phyloP scores from a whole-genome alignment of 2,797 vertebrate genomes.

The Galago senegalensis region DNA sequence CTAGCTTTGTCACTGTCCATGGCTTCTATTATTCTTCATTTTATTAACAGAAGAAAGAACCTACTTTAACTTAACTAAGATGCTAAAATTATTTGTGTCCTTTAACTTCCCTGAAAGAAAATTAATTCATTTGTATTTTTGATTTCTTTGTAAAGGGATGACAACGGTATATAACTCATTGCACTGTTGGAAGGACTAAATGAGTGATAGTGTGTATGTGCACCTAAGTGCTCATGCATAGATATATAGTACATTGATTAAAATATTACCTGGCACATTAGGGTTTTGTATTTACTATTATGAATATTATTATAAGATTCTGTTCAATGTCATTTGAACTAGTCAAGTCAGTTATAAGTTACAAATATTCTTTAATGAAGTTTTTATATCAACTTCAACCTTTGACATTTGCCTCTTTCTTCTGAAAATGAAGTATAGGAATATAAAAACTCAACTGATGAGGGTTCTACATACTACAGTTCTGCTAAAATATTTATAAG shows the following conservation, averaged over 20 bases:
- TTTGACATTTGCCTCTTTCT: constrained; percentile 36
- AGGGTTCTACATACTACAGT: constrained; percentile 42
- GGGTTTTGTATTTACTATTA: neutral
- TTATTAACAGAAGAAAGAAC: constrained; percentile 41
- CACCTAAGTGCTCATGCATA: neutral
- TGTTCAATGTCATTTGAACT: constrained; percentile 25
- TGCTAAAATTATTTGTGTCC: constrained; percentile 36
- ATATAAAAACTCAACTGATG: neutral
- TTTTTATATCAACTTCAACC: constrained; percentile 26
- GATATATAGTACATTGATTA: neutral
- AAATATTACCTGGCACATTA: neutral
- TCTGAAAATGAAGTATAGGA: constrained; percentile 38
- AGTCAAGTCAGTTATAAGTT: constrained; percentile 19
- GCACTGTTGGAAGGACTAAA: neutral
- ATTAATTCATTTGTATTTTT: neutral
- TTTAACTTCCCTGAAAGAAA: constrained; percentile 44
- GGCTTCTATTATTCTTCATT: constrained; percentile 42
- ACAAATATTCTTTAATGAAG: constrained; percentile 2
- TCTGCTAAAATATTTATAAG: constrained; percentile 61
- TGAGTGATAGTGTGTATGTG: neutral
- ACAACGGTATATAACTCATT: neutral
- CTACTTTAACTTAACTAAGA: neutral
- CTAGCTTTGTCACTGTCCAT: neutral
- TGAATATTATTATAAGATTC: constrained; percentile 2
- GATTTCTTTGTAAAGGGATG: constrained; percentile 18